Evolutionary conservation across 2,888 invertebrate species (phyloP), one percentile per base, ranked within the genome.

Genomic region (Brachylomia viminalis): DNA sequence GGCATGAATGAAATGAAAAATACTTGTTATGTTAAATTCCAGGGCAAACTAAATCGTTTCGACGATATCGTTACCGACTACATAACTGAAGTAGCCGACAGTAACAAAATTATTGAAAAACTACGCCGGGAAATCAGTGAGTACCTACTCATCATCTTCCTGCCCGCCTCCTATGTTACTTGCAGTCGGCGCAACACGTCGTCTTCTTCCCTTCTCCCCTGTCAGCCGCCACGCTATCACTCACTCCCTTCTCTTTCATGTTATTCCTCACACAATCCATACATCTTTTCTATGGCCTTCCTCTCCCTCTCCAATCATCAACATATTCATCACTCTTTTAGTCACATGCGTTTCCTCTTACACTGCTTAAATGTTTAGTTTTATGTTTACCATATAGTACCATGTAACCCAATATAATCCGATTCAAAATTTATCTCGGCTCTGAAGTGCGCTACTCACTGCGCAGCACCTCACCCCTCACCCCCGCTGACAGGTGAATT

Each of bases 61-160:
- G 96, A 96, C 65, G 92, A 92, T 3, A 93, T 92, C 0, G 87
- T 95, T 1, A 79, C 90, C 0, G 93, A 93, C 3, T 95, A 94
- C 80, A 72, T 93, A 15, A 13, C 84, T 0, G 96, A 96, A 62
- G 90, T 95, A 20, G 82, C 91, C 1, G 94, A 94, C 0, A 88
- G 86, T 0, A 80, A 94, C 52, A 93, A 92, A 65, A 91, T 92
- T 0, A 95, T 96, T 8, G 93, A 95, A 6, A 91, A 89, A 59
- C 88, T 95, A 2, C 89, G 94, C 45, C 82, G 82, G 6, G 94
- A 95, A 23, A 95, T 96, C 6, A 92, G 96, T 96, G 80, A 91
- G 91, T 59, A 58, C 23, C 42, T 38, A 6, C 38, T 20, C 52
- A 23, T 27, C 27, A 13, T 56, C 2, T 27, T 27, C 8, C 56